Evolutionary conservation across 2,797 vertebrate species (phyloP), one percentile per base, ranked within the genome.

Genomic region (Picus viridis): DNA sequence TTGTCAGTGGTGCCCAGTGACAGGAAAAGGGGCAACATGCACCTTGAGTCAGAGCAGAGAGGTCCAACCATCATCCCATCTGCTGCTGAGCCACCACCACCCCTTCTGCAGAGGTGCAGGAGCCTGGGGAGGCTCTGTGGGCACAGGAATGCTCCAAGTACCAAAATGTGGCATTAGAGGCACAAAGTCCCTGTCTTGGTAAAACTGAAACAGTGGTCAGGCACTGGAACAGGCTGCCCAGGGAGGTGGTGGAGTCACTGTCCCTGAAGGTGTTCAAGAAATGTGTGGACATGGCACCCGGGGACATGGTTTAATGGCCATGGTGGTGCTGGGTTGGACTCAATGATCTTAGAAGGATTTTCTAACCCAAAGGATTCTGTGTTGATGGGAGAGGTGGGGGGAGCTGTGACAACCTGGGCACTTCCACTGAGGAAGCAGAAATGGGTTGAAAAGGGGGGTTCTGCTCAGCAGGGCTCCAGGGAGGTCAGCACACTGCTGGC

Each of bases 151-250:
- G 18, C 22, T 32, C 53, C 6, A 26, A 53, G 18, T 26, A 23
- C 10, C 10, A 6, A 15, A n/a, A 9, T 14, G 1, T 23, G 14
- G 34, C 0, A 0, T 0, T 51, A 36, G 7, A 32, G 19, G 56
- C 51, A 54, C 24, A 10, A 47, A 11, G 29, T 3, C 10, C 43
- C 53, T 69, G 43, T 14, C 17, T 59, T 49, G 47, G 26, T 1
- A 10, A 56, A n/a, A 6, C 0, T 49, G 47, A 49, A 23, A 12
- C 10, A 49, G 47, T 49, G 10, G 47, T 49, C 47, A 49, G 47
- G 47, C 11, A 22, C 20, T 23, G 47, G 47, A 49, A 22, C 47
- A 49, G 47, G 47, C 20, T 49, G 47, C 47, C 47, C 47, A 49
- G 47, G 20, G 20, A 49, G 47, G 47, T 23, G 47, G 20, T 49